Evolutionary conservation across 2,888 invertebrate genomes (phyloP).

Genomic region (Ophion ventricosus): DNA sequence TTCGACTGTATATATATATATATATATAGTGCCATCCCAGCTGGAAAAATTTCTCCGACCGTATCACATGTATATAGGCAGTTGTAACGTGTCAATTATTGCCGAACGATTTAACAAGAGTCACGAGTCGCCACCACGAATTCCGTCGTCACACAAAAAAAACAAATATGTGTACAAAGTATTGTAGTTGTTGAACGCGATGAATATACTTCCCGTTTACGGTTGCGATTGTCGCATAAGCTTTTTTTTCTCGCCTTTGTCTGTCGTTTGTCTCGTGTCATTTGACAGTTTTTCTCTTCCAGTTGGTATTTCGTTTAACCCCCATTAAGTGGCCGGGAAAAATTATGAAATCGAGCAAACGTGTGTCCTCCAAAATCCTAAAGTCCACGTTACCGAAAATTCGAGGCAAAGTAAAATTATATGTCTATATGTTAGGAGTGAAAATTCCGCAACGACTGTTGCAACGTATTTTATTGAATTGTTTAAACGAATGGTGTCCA

Average conservation of each 20-base stretch:
- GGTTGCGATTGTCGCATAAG: constrained; percentile 22
- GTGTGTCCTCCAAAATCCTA: constrained; percentile 11
- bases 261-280: neutral
- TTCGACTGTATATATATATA: no score
- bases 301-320: constrained; percentile 21
- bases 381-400: constrained; percentile 26
- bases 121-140: constrained; percentile 51
- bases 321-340: neutral
- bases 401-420: constrained; percentile 25
- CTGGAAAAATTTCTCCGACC: constrained; percentile 17
- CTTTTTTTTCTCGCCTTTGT: constrained; percentile 11
- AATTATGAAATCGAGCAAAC: constrained; percentile 37
- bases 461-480: neutral
- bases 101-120: constrained; percentile 29
- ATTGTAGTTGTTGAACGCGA: constrained; percentile 53
- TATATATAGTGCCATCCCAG: constrained; percentile 19
- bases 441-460: neutral
- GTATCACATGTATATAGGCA: constrained; percentile 51
- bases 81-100: constrained; percentile 61
- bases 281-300: constrained; percentile 11
- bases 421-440: neutral
- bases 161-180: constrained; percentile 44
- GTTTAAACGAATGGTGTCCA: neutral
- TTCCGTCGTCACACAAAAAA: constrained; percentile 52
- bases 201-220: constrained; percentile 59